Evolutionary conservation across 35 echinoderm and acorn worm genomes (phyloP).

Genomic region (Hemicentrotus pulcherrimus): DNA sequence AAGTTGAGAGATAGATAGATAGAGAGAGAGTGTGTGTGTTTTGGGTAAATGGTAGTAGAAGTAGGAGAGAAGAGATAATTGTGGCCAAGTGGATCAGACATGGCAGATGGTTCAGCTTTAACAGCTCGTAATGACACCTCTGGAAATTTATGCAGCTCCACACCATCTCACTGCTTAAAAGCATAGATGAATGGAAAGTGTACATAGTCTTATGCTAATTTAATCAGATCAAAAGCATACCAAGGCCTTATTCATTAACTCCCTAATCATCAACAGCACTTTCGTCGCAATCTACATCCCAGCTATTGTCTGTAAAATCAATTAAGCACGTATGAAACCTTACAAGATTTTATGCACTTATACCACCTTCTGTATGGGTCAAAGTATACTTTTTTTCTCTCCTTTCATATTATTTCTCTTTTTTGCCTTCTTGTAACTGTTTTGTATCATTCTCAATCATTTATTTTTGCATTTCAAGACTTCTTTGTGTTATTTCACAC

Average conservation of each 20-base stretch:
- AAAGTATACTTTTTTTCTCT: neutral
- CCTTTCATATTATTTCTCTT: no score
- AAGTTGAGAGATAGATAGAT: neutral
- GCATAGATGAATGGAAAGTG: neutral
- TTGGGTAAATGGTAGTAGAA: neutral
- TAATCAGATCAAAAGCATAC: conserved; percentile 4
- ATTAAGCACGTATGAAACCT: conserved; percentile 16
- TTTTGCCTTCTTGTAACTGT: no score
- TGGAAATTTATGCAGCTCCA: neutral
- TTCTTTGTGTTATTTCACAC: no score
- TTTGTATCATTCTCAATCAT: no score
- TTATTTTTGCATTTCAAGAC: no score
- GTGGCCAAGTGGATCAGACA: neutral
- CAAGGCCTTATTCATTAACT: conserved; percentile 34
- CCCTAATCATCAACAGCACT: neutral
- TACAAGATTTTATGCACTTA: neutral
- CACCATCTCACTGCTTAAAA: neutral
- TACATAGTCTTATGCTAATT: conserved; percentile 13
- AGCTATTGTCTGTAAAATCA: neutral
- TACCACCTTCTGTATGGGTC: neutral
- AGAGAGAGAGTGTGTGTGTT: no score
- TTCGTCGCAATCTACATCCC: neutral
- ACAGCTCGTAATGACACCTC: conserved; percentile 1
- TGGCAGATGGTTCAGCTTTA: neutral
- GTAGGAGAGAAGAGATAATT: neutral